These are phyloP conservation scores for Phalacrocorax carbo DNA, from an alignment of 2,113 vertebrate genomes.

Conservation along the genomic window DNA sequence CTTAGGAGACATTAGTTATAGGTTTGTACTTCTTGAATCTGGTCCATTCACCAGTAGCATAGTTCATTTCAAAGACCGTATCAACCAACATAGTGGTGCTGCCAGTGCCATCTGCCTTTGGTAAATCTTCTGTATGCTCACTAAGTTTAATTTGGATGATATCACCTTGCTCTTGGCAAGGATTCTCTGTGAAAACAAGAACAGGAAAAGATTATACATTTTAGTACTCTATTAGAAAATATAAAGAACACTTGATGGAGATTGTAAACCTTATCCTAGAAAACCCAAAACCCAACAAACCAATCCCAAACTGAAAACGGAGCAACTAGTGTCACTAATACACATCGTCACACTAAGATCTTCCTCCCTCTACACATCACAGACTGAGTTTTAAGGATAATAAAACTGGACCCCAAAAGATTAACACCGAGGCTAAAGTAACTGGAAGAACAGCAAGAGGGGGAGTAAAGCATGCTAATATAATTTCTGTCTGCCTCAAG, in stretches of 20 bases:
- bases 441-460: not conserved
- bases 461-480: not conserved
- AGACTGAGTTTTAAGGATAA: not conserved
- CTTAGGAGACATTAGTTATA: slow-evolving; percentile 93
- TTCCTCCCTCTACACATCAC: not conserved
- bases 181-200: slow-evolving; percentile 86
- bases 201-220: not conserved
- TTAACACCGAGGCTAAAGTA: not conserved
- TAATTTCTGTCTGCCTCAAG: not conserved
- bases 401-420: not conserved
- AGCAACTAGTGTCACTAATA: not conserved
- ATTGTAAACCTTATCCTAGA: not conserved
- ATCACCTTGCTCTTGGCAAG: slow-evolving; percentile 97
- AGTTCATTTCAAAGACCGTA: slow-evolving; percentile 99
- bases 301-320: not conserved
- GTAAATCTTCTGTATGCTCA: slow-evolving; percentile 93
- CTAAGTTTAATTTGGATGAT: slow-evolving; percentile 99
- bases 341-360: not conserved
- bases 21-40: slow-evolving; percentile 99
- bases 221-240: not conserved
- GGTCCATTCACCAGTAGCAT: slow-evolving; percentile 98
- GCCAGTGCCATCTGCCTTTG: slow-evolving; percentile 94
- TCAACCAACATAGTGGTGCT: slow-evolving; percentile 99
- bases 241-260: not conserved
- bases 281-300: not conserved